Conservation (phyloP, 2,888 invertebrate genomes). For the Halictus quadricinctus region DNA sequence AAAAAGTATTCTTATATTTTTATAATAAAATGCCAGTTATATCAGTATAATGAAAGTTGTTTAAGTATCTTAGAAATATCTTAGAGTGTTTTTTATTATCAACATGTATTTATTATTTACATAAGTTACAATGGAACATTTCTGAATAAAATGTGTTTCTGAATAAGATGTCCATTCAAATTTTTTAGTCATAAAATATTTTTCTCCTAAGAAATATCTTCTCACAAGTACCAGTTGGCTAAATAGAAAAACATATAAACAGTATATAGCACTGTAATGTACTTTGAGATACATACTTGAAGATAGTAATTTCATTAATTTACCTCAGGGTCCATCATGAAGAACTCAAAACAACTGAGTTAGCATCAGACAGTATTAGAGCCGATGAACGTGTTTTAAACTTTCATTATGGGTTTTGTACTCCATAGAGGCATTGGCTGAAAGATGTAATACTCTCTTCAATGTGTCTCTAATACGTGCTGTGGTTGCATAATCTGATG, state of each 20-base stretch:
- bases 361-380: conserved; percentile 58
- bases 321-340: conserved; percentile 54
- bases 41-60: conserved; percentile 20
- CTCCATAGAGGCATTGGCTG: conserved; percentile 95
- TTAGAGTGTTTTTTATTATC: conserved; percentile 59
- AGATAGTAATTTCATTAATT: conserved; percentile 7
- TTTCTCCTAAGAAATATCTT: conserved; percentile 48
- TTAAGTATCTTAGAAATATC: conserved; percentile 44
- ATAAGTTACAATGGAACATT: conserved; percentile 71
- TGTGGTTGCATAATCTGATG: conserved; percentile 94
- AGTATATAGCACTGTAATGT: not conserved
- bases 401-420: conserved; percentile 94
- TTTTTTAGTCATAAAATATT: conserved; percentile 49
- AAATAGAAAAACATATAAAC: conserved; percentile 39
- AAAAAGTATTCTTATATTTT: conserved; percentile 23
- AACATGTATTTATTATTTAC: conserved; percentile 70
- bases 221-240: conserved; percentile 57
- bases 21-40: conserved; percentile 15
- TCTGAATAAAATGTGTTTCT: conserved; percentile 61
- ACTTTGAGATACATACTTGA: not conserved
- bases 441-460: conserved; percentile 96
- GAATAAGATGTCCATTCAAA: conserved; percentile 50
- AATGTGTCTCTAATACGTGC: conserved; percentile 97
- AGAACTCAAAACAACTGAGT: conserved; percentile 30
- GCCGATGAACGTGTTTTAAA: conserved; percentile 84